A percentile compares a stretch with the other conserved stretches of the same genome.
These are phyloP conservation scores for Diarsia brunnea DNA, from an alignment of 2,888 invertebrate genomes.

Conservation along the genomic window DNA sequence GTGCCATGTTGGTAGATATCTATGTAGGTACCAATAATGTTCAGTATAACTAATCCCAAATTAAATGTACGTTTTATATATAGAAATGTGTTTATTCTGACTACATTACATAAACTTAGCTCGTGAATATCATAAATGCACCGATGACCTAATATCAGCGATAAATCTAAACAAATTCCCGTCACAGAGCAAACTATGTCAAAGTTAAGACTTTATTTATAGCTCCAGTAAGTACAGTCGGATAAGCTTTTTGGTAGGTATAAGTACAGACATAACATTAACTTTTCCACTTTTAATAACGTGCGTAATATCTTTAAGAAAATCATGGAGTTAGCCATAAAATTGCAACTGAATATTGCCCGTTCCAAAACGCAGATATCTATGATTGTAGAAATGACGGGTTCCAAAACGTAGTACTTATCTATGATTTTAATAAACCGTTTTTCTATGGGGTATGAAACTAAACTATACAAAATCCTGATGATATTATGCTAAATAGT, in stretches of 20 bases:
- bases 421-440: not conserved
- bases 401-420: not conserved
- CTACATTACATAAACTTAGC: slow-evolving; percentile 13
- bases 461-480: not conserved
- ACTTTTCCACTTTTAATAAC: not conserved
- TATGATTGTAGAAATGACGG: not conserved
- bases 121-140: slow-evolving; percentile 46
- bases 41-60: not conserved
- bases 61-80: not conserved
- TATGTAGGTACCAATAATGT: not conserved
- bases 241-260: not conserved
- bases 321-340: not conserved
- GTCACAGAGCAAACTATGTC: slow-evolving; percentile 32
- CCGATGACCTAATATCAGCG: slow-evolving; percentile 44
- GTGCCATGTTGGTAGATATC: not conserved
- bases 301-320: not conserved
- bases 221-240: slow-evolving; percentile 12
- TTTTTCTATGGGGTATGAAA: no score
- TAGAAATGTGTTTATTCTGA: slow-evolving; percentile 20
- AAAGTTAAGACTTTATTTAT: slow-evolving; percentile 50
- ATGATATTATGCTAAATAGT: not conserved
- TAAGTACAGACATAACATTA: not conserved
- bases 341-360: not conserved
- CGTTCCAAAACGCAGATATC: not conserved
- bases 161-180: slow-evolving; percentile 35